Evolutionary conservation across 2,113 vertebrate genomes (phyloP).

Genomic region (Tachycineta bicolor): DNA sequence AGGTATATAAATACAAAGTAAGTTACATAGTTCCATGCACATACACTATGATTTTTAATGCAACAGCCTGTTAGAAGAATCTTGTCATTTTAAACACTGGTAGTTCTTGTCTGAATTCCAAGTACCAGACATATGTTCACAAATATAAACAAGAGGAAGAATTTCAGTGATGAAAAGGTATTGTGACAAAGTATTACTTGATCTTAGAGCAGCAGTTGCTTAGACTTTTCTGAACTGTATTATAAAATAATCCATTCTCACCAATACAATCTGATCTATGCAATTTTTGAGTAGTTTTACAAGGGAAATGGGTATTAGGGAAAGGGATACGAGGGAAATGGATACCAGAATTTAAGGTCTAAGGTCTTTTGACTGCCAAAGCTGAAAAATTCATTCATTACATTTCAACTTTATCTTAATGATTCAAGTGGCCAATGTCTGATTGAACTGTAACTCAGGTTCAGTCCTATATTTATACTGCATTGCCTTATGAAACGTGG

Average conservation of each 20-base stretch:
- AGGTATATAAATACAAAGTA: neutral
- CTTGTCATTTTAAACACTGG: neutral
- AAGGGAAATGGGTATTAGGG: neutral
- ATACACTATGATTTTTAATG: neutral
- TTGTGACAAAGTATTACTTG: neutral
- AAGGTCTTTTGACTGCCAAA: neutral
- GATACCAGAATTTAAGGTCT: neutral
- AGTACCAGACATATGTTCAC: neutral
- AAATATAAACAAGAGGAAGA: neutral
- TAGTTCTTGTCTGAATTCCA: neutral
- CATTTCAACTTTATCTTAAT: neutral
- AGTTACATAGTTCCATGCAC: neutral
- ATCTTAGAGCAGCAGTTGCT: neutral
- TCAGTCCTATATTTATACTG: conserved; percentile 21
- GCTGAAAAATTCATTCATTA: neutral
- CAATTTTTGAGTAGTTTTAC: neutral
- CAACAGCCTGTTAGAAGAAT: neutral
- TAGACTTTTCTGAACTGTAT: neutral
- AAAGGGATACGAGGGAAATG: neutral
- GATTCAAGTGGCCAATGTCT: neutral
- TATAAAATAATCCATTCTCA: neutral
- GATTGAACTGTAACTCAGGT: neutral
- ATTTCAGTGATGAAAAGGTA: neutral
- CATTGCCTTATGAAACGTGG: neutral
- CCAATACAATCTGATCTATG: neutral